Percentiles rank a stretch among this genome's conserved stretches.
These are phyloP conservation scores for Aleadryas rufinucha DNA, from an alignment of 2,113 vertebrate species.

Conservation along the genomic window DNA sequence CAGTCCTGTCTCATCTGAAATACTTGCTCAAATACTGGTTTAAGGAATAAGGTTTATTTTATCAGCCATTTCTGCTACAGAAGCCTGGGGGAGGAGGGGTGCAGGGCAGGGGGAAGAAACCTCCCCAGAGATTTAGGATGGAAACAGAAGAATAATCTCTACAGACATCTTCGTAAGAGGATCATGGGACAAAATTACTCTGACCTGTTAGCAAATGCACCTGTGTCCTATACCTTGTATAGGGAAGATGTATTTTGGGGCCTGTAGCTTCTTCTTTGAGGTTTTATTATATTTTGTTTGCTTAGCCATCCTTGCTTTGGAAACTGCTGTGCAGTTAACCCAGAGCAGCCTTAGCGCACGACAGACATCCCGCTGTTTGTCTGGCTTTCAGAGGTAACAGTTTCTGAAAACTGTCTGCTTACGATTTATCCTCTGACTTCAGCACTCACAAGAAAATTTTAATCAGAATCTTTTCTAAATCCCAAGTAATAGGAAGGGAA, in stretches of 20 bases:
- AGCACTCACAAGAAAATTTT: background rate
- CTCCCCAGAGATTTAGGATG: background rate
- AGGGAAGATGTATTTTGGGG: background rate
- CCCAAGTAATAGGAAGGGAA: background rate
- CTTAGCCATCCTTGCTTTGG: background rate
- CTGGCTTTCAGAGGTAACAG: background rate
- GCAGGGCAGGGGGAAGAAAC: background rate
- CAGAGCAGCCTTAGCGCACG: background rate
- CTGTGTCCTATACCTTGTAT: background rate
- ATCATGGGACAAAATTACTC: background rate
- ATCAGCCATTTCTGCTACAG: background rate
- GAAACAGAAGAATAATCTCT: background rate
- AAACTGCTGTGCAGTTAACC: background rate
- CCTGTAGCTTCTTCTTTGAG: background rate
- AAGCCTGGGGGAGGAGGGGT: background rate
- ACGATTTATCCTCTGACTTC: background rate
- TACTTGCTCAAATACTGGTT: background rate
- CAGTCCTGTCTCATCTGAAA: background rate
- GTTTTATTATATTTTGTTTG: background rate
- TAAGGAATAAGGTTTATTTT: background rate
- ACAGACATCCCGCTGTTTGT: background rate
- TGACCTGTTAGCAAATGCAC: background rate
- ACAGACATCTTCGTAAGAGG: background rate
- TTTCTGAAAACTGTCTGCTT: background rate
- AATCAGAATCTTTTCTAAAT: background rate